phyloP scores from a whole-genome alignment of 30 jellyfish, hydroid and myxozoan species.

The Phacellophora camtschatica region DNA sequence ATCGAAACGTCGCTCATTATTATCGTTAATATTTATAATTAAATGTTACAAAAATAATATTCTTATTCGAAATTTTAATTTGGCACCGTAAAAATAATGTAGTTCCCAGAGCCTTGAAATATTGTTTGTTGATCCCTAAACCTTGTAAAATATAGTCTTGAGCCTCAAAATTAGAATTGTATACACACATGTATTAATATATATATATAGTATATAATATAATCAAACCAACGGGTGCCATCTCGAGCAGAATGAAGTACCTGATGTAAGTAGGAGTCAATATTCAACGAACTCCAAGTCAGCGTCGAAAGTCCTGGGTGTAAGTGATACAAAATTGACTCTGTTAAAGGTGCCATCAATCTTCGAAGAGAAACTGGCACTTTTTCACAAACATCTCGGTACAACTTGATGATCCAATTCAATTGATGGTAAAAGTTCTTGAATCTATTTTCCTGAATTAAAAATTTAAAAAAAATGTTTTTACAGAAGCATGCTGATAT shows the following conservation, averaged over 20 bases:
- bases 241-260: background rate
- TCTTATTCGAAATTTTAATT: background rate
- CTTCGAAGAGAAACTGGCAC: conserved; percentile 66
- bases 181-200: too few species aligned
- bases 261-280: conserved; percentile 82
- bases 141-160: too few species aligned
- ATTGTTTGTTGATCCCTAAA: too few species aligned
- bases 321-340: conserved; percentile 44
- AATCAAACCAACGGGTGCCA: too few species aligned
- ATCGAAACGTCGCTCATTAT: too few species aligned
- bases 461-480: too few species aligned
- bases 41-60: too few species aligned
- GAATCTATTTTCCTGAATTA: conserved; percentile 77
- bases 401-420: conserved; percentile 49
- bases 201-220: too few species aligned
- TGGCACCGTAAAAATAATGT: background rate
- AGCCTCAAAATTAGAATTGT: too few species aligned
- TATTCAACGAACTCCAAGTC: conserved; percentile 76
- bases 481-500: too few species aligned
- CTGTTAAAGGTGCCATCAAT: conserved; percentile 60
- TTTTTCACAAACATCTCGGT: conserved; percentile 36
- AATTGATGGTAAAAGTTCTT: conserved; percentile 67
- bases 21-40: too few species aligned
- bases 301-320: conserved; percentile 85
- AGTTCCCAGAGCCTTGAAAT: background rate